Evolutionary conservation across 2,113 vertebrate species (phyloP), one percentile per base, ranked within the genome.

Genomic region (Syrmaticus mikado): DNA sequence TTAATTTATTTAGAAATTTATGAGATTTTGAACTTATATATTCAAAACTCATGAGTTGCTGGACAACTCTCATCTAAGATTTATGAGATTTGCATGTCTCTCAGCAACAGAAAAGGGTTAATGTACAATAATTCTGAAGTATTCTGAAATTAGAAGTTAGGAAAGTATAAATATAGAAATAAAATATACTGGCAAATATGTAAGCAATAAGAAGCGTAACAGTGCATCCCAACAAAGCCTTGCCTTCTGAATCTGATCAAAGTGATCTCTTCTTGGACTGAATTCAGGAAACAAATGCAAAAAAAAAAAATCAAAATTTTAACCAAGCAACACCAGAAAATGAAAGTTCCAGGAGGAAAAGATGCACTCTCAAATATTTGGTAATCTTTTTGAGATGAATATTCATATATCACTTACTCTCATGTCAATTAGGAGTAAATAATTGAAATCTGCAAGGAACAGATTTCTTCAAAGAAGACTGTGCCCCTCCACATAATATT

Each of bases 321-420:
- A 68, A 28, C 9, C 4, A 71, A 32, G 12, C 5, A 77, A 11
- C 0, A 3, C 3, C 3, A 70, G 64, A 52, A 76, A 14, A 0
- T 66, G 5, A 43, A 80, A 50, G 7, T 41, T 77, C 4, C 30
- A 25, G 7, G 30, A 57, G 11, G 0, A 50, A 22, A 58, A 95
- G 88, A 43, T 38, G 8, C 7, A 13, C 4, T 65, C 6, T 65
- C 28, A 24, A 86, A 34, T 27, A 60, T 30, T 32, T 46, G 82
- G 25, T 13, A 50, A 72, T 20, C 6, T 22, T 60, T 57, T 52
- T 36, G 24, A 90, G 64, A 64, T 64, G 17, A 7, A 72, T 19
- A 50, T 65, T 57, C 14, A 64, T 25, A 1, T 45, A n/a, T 22
- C 13, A 67, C 71, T 64, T 86, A 5, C 20, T 41, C 9, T 61